Evolutionary conservation across 2,888 invertebrate species (phyloP), one percentile per base, ranked within the genome.

Genomic region (Charanyca ferruginea): DNA sequence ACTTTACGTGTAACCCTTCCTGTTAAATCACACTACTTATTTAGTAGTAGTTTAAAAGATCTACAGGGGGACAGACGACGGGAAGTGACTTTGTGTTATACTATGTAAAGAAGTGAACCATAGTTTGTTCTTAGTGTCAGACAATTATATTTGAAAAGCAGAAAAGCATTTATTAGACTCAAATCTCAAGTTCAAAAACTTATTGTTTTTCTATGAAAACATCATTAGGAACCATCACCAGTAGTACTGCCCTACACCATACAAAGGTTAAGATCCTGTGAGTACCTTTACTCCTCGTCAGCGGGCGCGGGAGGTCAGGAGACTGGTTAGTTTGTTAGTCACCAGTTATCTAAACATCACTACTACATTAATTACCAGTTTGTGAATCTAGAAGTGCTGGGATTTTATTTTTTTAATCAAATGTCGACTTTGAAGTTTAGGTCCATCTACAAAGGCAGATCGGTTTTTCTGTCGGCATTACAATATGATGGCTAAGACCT

Each of bases 221-320:
- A 20, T 11, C 16, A 13, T 11, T 6, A 1, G 11, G 42, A 20
- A 16, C 72, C 73, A 42, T 1, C 60, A 78, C 67, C 74, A 42
- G 18, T 0, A 6, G 9, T 13, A 38, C 22, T 44, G 58, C 62
- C 76, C 76, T 57, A 8, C 62, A 70, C 74, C 76, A 62, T 49
- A 54, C 58, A 23, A 20, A 62, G 65, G 51, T 59, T 70, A 52
- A 62, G 85, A 74, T 47, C 20, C 11, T 47, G 77, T 79, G 72
- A 81, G 61, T 83, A 85, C 90, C 91, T 90, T 91, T 94, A 93
- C 86, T 93, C 93, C 93, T 92, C 94, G 84, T 93, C 93, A 93
- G 92, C 89, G 79, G 78, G 80, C 83, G 86, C 89, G 94, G 93
- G 94, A 93, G 87, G 93, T 90, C 87, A 91, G 93, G 91, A 80